Evolutionary conservation across 1,140 invertebrate genomes (phyloP), one percentile per base, ranked within the genome.

Genomic region (Lasioglossum albipes): DNA sequence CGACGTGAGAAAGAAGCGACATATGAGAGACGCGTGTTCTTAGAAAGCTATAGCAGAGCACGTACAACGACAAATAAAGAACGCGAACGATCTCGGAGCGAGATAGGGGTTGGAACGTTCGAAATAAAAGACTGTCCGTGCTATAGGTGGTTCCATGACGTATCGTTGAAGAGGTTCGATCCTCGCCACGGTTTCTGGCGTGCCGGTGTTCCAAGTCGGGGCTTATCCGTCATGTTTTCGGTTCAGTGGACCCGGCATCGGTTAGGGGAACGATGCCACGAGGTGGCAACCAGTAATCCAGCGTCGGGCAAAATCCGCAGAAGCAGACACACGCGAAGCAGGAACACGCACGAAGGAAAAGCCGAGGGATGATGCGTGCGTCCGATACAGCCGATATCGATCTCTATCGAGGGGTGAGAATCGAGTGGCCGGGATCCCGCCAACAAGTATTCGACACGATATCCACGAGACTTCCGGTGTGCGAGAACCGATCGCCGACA

Each of bases 221-320:
- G 76, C 61, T 45, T 16, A 22, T n/a, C 27, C 41, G 31, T 70
- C 79, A 41, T 68, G 36, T 69, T 81, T 81, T 81, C 36, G 62
- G 62, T 65, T 65, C 62, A 61, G 65, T 75, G 62, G 36, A 78
- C 78, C 77, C 49, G 66, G 36, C 42, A 31, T n/a, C 22, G 57
- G 49, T 52, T 36, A 65, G 27, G 27, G 22, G 61, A 27, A 13
- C 52, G 62, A 62, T 31, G 13, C 20, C 36, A 65, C 67, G 18
- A 45, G 27, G 68, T 64, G 79, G 77, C 79, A 45, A 62, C 22
- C 36, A 49, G 79, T 81, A 77, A 78, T 71, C 77, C 52, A 75
- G 41, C 41, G 36, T 65, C 31, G 74, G 67, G 36, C 59, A 52
- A 81, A 81, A 70, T 78, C 41, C 45, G 27, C 45, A 36, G 13